Evolutionary conservation across 1,140 invertebrate species (phyloP).

Genomic region (Myzus persicae): DNA sequence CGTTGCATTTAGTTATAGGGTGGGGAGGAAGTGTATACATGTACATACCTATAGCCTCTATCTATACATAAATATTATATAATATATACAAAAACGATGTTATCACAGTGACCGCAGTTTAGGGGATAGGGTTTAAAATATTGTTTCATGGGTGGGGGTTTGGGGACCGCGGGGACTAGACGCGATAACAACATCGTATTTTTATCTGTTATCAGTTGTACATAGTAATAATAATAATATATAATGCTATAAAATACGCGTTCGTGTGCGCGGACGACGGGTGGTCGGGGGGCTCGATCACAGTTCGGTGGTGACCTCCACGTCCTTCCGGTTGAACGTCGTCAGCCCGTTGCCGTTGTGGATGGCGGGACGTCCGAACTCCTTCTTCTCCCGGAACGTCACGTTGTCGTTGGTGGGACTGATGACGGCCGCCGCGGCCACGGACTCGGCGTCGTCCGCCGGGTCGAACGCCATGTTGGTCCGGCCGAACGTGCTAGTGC

Average conservation of each 20-base stretch:
- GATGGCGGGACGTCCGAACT: conserved; percentile 25
- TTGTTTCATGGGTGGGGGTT: not conserved
- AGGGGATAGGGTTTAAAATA: not conserved
- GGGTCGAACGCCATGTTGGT: conserved; percentile 49
- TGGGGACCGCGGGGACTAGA: conserved; percentile 2
- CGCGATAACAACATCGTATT: conserved; percentile 11
- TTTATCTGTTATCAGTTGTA: not conserved
- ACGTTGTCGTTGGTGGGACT: conserved; percentile 85
- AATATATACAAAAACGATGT: not conserved
- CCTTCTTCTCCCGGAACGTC: conserved; percentile 76
- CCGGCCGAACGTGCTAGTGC: conserved; percentile 67
- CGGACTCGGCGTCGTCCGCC: not conserved
- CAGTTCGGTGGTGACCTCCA: conserved; percentile 51
- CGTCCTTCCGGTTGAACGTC: conserved; percentile 54
- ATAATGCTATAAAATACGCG: not conserved
- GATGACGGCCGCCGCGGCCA: conserved; percentile 61
- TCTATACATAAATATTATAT: not conserved
- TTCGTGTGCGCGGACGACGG: too few relatives aligned
- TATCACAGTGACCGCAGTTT: conserved; percentile 18
- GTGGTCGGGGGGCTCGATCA: not conserved
- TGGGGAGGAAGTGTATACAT: not conserved
- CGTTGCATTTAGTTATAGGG: not conserved
- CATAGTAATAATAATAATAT: not conserved
- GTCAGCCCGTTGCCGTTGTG: conserved; percentile 37
- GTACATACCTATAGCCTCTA: not conserved